Percentiles rank a stretch among this genome's conserved stretches.
Conservation (phyloP, 1,140 invertebrate species). For the Oncopeltus fasciatus region DNA sequence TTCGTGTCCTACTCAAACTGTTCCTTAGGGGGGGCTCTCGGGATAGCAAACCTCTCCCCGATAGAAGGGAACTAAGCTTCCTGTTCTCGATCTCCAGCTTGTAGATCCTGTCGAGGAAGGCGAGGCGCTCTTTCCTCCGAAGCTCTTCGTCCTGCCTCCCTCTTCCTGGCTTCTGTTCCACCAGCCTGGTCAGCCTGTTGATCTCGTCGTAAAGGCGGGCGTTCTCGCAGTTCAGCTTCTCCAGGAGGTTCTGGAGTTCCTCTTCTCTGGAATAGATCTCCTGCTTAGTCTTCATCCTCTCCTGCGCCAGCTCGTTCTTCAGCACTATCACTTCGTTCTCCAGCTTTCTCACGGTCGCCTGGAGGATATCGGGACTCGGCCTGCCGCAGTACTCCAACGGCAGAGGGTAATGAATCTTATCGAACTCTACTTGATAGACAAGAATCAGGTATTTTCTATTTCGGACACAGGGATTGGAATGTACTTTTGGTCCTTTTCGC, state of each 20-base stretch:
- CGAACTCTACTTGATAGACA: slow-evolving; percentile 8
- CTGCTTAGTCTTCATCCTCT: background rate
- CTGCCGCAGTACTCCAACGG: slow-evolving; percentile 23
- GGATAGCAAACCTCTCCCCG: background rate
- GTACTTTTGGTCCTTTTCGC: background rate
- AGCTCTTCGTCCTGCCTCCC: background rate
- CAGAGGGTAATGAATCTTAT: slow-evolving; percentile 26
- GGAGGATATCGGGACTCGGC: slow-evolving; percentile 23
- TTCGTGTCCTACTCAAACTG: too few species aligned
- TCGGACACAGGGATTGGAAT: background rate
- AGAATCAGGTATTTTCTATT: slow-evolving; percentile 8
- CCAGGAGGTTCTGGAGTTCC: background rate
- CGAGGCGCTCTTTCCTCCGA: background rate
- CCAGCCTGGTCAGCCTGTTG: background rate
- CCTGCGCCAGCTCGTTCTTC: background rate
- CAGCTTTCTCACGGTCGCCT: slow-evolving; percentile 22
- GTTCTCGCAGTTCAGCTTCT: background rate
- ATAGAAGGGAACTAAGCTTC: background rate
- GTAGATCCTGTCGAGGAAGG: background rate
- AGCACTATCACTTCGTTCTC: background rate
- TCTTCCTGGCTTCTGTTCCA: background rate
- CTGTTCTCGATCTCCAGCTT: background rate
- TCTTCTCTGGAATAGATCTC: background rate
- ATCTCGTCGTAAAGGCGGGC: background rate
- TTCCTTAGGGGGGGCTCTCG: too few species aligned